Percentiles rank a stretch among this genome's conserved stretches.
phyloP scores from a whole-genome alignment of 2,888 invertebrate genomes.

The Liopterus haemorrhoidalis region DNA sequence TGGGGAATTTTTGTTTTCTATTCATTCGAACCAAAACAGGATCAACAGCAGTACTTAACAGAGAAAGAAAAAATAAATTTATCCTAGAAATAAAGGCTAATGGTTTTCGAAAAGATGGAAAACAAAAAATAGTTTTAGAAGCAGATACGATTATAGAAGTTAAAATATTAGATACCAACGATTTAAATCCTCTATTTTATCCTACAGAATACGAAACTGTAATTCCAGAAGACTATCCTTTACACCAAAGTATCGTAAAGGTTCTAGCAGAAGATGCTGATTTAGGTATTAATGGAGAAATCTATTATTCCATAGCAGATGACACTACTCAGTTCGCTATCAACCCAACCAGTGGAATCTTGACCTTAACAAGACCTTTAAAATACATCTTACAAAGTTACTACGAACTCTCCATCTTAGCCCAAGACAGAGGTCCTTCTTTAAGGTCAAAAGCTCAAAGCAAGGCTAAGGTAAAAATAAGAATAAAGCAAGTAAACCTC shows the following conservation, averaged over 20 bases:
- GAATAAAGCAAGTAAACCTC: conserved; percentile 76
- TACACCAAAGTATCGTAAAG: conserved; percentile 72
- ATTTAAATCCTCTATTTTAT: conserved; percentile 89
- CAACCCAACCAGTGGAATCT: conserved; percentile 85
- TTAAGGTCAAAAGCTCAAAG: conserved; percentile 55
- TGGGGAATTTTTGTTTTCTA: conserved; percentile 93
- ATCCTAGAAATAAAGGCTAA: conserved; percentile 69
- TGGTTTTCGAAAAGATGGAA: conserved; percentile 53
- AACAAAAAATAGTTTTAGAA: conserved; percentile 57
- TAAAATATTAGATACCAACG: conserved; percentile 76
- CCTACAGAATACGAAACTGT: conserved; percentile 79
- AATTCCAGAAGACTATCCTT: conserved; percentile 79
- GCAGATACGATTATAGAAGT: conserved; percentile 67
- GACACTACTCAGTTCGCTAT: conserved; percentile 81
- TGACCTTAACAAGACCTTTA: conserved; percentile 74
- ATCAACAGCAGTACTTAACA: conserved; percentile 80
- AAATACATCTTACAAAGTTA: conserved; percentile 62
- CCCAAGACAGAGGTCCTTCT: conserved; percentile 71
- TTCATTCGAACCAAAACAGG: conserved; percentile 82
- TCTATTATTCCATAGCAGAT: conserved; percentile 87
- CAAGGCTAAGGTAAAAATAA: conserved; percentile 68
- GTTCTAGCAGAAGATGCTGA: conserved; percentile 94
- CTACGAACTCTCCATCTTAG: conserved; percentile 73
- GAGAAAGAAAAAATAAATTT: conserved; percentile 83
- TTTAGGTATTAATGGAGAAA: conserved; percentile 89